These are phyloP conservation scores for Drosophila atroscutellata DNA, from an alignment of 2,888 invertebrate genomes.

Conservation along the genomic window DNA sequence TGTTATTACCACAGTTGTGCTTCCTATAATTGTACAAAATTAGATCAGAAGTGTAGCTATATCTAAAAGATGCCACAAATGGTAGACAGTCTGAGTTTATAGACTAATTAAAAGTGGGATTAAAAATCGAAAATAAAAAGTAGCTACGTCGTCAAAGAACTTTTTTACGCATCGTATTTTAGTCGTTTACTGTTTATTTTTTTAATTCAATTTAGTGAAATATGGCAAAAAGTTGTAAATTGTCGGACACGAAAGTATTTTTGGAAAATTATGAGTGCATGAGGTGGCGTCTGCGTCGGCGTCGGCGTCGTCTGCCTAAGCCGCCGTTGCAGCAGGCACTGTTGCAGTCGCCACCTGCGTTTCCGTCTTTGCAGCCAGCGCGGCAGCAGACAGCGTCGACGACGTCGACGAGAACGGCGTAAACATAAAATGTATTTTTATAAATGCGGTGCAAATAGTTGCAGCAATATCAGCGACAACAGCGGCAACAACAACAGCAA, in stretches of 20 bases:
- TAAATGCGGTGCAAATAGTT: constrained; percentile 74
- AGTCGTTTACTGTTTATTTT: constrained; percentile 30
- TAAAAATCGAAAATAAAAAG: constrained; percentile 2
- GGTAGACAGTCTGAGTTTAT: background rate
- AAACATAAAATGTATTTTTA: constrained; percentile 80
- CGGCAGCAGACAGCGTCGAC: constrained; percentile 60
- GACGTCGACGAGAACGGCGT: constrained; percentile 64
- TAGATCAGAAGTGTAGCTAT: background rate
- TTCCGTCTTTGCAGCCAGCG: constrained; percentile 55
- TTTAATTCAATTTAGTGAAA: constrained; percentile 54
- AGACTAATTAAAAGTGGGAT: background rate
- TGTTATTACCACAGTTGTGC: background rate
- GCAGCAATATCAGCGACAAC: constrained; percentile 61
- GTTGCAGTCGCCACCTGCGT: constrained; percentile 52
- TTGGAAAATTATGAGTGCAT: constrained; percentile 78
- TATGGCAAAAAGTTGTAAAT: constrained; percentile 63
- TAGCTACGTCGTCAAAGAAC: background rate
- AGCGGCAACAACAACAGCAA: constrained; percentile 38
- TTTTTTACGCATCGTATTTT: constrained; percentile 8
- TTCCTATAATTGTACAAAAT: background rate
- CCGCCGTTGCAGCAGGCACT: constrained; percentile 16
- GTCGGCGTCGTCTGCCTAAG: constrained; percentile 44
- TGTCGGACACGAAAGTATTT: constrained; percentile 71
- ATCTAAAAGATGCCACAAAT: background rate
- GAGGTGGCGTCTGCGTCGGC: constrained; percentile 35